A percentile compares a stretch with the other conserved stretches of the same genome.
Conservation (phyloP, 1,140 invertebrate species). For the Drosophila subobscura region DNA sequence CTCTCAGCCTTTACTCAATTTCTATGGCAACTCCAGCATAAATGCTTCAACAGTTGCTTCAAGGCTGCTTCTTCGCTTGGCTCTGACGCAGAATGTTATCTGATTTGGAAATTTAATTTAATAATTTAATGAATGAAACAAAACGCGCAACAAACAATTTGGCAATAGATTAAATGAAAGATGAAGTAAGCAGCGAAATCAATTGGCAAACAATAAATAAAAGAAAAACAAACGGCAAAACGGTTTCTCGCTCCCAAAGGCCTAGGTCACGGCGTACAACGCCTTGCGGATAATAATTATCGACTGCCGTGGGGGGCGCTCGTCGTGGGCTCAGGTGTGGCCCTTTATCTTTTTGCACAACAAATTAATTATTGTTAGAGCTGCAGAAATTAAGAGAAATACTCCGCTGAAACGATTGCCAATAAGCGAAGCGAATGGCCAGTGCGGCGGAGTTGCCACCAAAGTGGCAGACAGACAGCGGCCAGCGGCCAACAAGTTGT, state of each 20-base stretch:
- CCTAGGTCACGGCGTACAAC: conserved; percentile 45
- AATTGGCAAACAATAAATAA: conserved; percentile 30
- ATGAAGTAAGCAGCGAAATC: conserved; percentile 30
- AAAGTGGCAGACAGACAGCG: conserved; percentile 15
- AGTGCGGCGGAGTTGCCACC: conserved; percentile 11
- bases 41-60: too few species aligned
- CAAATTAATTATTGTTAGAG: conserved; percentile 67
- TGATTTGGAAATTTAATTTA: conserved; percentile 13
- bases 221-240: background rate
- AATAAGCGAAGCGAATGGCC: conserved; percentile 17
- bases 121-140: conserved; percentile 8
- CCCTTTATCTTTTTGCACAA: conserved; percentile 57
- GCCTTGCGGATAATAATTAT: conserved; percentile 62
- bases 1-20: too few species aligned
- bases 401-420: conserved; percentile 7
- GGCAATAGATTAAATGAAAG: conserved; percentile 35
- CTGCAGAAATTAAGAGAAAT: conserved; percentile 36
- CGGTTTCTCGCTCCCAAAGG: background rate
- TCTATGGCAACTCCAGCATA: too few species aligned
- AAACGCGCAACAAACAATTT: conserved; percentile 22
- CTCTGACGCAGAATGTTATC: conserved; percentile 30
- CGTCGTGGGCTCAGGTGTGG: conserved; percentile 68
- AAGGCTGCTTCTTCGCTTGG: background rate
- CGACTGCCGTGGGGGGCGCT: conserved; percentile 55
- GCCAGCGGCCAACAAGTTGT: conserved; percentile 57